A percentile compares a stretch with the other conserved stretches of the same genome.
These are phyloP conservation scores for Butorides virescens DNA, from an alignment of 2,113 vertebrate genomes.

Conservation along the genomic window DNA sequence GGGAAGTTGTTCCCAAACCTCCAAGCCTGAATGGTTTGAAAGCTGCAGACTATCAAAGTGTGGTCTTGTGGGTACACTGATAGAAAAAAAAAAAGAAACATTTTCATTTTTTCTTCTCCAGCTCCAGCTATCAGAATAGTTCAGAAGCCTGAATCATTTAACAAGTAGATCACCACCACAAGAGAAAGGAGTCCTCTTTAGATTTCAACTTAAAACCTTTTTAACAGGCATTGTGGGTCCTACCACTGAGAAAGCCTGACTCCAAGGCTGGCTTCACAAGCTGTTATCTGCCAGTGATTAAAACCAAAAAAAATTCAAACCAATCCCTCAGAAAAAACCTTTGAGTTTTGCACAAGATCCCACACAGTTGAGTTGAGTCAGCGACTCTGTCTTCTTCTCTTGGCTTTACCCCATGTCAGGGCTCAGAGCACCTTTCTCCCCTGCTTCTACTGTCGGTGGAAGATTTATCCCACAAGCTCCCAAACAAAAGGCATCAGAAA, in stretches of 20 bases:
- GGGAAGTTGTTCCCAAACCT: not conserved
- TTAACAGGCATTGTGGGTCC: not conserved
- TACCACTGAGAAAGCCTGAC: not conserved
- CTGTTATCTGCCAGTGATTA: not conserved
- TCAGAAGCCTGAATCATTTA: not conserved
- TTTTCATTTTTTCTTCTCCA: not conserved
- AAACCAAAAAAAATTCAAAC: not conserved
- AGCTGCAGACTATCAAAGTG: not conserved
- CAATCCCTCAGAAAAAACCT: rapidly evolving
- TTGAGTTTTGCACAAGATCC: not conserved
- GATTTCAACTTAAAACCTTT: not conserved
- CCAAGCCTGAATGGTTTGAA: not conserved
- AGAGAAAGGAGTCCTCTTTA: not conserved
- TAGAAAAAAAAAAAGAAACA: not conserved
- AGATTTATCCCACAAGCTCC: not conserved
- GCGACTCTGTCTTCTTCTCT: not conserved
- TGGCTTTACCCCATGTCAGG: not conserved
- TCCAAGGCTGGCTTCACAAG: not conserved
- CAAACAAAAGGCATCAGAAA: not conserved
- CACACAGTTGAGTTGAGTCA: not conserved
- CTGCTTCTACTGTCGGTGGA: not conserved
- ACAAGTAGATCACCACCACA: not conserved
- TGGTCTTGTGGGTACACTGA: no score
- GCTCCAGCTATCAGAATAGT: not conserved
- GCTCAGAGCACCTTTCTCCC: rapidly evolving